Percentiles rank a stretch among this genome's conserved stretches.
Conservation (phyloP, 2,113 vertebrate species). For the Numenius arquata region DNA sequence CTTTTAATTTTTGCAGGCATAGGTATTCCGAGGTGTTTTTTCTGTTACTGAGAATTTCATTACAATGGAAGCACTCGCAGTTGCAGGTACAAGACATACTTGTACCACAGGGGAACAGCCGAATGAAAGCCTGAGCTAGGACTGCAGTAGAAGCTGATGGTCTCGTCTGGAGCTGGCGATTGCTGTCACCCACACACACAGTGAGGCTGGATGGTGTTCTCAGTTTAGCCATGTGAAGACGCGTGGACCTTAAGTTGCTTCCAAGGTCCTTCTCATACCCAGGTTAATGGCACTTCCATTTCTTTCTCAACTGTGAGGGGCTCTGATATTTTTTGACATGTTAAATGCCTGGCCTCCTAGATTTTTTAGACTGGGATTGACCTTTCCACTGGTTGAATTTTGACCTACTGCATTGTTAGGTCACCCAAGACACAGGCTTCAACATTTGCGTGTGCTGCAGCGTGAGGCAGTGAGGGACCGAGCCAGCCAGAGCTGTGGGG, state of each 20-base stretch:
- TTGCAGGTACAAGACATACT: background rate
- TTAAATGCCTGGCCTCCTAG: background rate
- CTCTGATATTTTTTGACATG: background rate
- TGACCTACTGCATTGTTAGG: background rate
- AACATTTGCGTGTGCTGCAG: background rate
- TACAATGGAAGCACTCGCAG: accelerated
- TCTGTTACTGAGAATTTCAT: accelerated
- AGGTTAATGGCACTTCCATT: background rate
- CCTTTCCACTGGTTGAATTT: accelerated
- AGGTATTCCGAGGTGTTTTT: background rate
- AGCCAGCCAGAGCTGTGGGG: too few relatives aligned
- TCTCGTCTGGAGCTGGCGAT: accelerated
- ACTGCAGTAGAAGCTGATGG: background rate
- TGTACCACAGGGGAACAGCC: background rate
- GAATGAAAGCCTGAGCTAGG: background rate
- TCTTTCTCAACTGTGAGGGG: background rate
- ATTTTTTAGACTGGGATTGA: background rate
- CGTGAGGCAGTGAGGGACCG: accelerated
- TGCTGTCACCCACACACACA: background rate
- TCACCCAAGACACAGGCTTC: background rate
- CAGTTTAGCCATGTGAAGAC: background rate
- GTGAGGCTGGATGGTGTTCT: background rate
- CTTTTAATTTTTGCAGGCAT: background rate
- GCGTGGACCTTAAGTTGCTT: background rate
- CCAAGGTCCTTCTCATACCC: background rate